Percentiles rank a stretch among this genome's conserved stretches.
These are phyloP conservation scores for Antedon bifida DNA, from an alignment of 35 echinoderm and acorn worm species.

Conservation along the genomic window DNA sequence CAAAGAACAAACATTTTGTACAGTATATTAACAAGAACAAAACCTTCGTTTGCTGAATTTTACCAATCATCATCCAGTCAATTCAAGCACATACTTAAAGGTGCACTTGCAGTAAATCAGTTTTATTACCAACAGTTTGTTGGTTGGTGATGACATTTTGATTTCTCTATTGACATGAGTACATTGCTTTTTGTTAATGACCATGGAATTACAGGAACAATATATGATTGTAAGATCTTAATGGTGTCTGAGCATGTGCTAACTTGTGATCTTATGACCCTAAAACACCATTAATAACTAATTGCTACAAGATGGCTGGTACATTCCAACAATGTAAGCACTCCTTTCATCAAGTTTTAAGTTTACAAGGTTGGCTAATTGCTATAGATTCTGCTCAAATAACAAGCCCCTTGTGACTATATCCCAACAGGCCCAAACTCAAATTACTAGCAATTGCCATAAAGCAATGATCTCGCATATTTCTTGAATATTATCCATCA, in stretches of 20 bases:
- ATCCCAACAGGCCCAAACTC: no score
- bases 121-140: neutral
- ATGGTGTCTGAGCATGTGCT: neutral
- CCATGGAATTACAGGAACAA: neutral
- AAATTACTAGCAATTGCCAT: no score
- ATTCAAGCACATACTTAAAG: no score
- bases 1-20: no score
- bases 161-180: neutral
- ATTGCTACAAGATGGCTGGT: neutral
- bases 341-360: no score
- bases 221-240: neutral
- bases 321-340: neutral
- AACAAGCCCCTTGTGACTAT: no score
- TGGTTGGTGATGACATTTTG: neutral
- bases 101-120: neutral
- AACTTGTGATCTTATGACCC: neutral
- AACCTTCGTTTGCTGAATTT: no score
- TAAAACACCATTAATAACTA: neutral
- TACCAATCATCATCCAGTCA: no score
- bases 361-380: no score
- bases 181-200: neutral
- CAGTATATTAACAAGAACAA: no score
- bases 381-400: no score
- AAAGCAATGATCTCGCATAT: no score
- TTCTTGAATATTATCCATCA: neutral